A percentile compares a stretch with the other conserved stretches of the same genome.
Evolutionary conservation across 1,140 invertebrate genomes (phyloP).

Genomic region (Drosophila setifemur): DNA sequence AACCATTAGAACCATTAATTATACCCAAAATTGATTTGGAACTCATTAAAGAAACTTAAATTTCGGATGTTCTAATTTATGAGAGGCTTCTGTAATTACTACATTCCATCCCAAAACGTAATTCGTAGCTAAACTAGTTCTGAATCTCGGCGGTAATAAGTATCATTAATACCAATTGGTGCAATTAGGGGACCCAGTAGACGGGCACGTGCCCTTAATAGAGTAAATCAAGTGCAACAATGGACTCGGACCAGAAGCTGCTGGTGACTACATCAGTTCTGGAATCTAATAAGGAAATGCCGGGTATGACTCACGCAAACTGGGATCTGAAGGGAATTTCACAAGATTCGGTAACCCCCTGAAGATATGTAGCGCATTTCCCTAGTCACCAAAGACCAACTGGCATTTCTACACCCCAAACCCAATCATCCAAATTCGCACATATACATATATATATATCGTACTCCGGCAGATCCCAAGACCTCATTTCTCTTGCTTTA

Average conservation of each 20-base stretch:
- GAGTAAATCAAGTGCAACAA: slow-evolving; percentile 24
- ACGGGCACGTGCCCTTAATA: slow-evolving; percentile 42
- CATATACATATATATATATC: slow-evolving; percentile 9
- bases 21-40: no score
- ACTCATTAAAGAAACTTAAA: no score
- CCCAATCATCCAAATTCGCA: slow-evolving; percentile 21
- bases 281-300: background rate
- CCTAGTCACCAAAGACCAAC: slow-evolving; percentile 48
- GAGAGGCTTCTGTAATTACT: background rate
- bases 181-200: slow-evolving; percentile 22
- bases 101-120: background rate
- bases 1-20: no score
- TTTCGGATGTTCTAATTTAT: background rate
- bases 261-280: background rate
- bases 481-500: slow-evolving; percentile 70
- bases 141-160: slow-evolving; percentile 13
- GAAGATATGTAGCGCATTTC: slow-evolving; percentile 56
- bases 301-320: no score
- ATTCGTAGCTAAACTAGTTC: background rate
- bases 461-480: slow-evolving; percentile 43
- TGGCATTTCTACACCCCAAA: slow-evolving; percentile 26
- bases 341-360: slow-evolving; percentile 26
- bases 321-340: slow-evolving; percentile 1
- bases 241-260: background rate
- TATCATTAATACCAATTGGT: slow-evolving; percentile 45